Conservation (phyloP, 2,113 vertebrate species). For the Peromyscus polionotus region DNA sequence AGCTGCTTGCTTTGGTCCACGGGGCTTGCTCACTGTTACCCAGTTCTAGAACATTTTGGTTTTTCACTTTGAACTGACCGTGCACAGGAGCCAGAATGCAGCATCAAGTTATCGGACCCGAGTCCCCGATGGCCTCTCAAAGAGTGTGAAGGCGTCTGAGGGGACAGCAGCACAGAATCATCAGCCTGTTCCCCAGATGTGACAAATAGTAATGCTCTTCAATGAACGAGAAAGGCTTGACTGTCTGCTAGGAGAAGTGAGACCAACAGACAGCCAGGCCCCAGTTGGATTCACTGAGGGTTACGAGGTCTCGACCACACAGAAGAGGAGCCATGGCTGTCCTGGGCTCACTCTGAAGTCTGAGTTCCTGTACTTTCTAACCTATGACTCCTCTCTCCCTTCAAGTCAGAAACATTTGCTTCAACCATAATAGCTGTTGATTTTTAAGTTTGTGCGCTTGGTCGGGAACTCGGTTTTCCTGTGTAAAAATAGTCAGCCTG, state of each 20-base stretch:
- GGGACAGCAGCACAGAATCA: background rate
- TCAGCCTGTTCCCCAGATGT: background rate
- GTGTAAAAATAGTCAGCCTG: background rate
- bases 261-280: background rate
- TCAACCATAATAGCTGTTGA: background rate
- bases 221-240: background rate
- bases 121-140: background rate
- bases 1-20: background rate
- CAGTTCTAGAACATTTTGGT: background rate
- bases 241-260: background rate
- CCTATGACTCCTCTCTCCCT: background rate
- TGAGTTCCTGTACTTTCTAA: background rate
- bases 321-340: background rate
- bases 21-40: background rate
- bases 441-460: background rate
- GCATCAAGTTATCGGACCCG: background rate
- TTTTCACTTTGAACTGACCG: background rate
- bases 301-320: background rate
- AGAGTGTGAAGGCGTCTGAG: background rate
- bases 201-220: background rate
- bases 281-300: background rate
- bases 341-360: background rate
- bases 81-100: background rate
- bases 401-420: constrained; percentile 38
- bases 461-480: background rate